Evolutionary conservation across 2,113 vertebrate genomes (phyloP).

Genomic region (Rhabdomys dilectus): DNA sequence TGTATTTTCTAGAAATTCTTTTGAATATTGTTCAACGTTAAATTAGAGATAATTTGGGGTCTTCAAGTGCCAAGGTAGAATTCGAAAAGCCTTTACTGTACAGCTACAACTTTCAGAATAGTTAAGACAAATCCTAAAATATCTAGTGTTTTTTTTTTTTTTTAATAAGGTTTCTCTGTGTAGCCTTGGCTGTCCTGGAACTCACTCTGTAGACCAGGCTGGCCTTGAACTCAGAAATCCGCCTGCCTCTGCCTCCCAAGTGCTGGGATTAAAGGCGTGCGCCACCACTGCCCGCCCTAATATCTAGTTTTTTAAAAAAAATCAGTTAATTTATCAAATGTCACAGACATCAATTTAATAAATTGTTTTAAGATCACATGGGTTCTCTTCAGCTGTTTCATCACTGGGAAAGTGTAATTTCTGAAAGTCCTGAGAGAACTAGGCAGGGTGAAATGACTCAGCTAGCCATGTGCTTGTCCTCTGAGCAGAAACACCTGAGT

Average conservation of each 20-base stretch:
- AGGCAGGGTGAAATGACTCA: background rate
- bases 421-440: background rate
- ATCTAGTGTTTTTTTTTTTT: background rate
- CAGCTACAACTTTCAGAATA: background rate
- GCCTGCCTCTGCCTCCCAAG: too few relatives aligned
- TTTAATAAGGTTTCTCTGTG: too few relatives aligned
- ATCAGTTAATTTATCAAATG: conserved; percentile 16
- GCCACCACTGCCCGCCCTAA: too few relatives aligned
- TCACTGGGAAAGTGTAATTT: background rate
- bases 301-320: background rate
- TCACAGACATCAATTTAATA: conserved; percentile 8
- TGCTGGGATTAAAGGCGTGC: too few relatives aligned
- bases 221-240: too few relatives aligned
- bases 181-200: too few relatives aligned
- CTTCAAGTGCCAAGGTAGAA: background rate
- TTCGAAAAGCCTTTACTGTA: background rate
- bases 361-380: background rate
- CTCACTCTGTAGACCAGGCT: too few relatives aligned
- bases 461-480: background rate
- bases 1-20: conserved; percentile 27
- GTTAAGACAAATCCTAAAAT: background rate
- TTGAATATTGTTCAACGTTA: background rate
- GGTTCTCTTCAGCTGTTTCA: background rate
- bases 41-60: background rate
- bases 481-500: background rate